Percentiles rank a stretch among this genome's conserved stretches.
Conservation (phyloP, 2,797 vertebrate species). For the Steatocranus sp. region DNA sequence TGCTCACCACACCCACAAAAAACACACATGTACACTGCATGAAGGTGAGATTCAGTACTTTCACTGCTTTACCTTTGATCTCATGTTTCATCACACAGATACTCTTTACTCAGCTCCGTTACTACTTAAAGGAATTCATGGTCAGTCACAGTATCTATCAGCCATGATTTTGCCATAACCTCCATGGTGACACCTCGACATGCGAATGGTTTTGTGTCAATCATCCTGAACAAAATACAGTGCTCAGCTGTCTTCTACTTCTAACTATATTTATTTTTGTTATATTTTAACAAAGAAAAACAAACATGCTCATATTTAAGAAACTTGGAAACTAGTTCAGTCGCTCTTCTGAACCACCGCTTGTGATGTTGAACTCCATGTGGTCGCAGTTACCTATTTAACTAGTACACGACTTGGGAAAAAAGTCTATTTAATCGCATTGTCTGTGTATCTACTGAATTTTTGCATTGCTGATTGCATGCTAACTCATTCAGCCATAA, state of each 20-base stretch:
- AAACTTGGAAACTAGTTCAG: not conserved
- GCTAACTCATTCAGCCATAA: not conserved
- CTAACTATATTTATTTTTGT: not conserved
- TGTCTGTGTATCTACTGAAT: not conserved
- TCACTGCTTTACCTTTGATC: conserved; percentile 45
- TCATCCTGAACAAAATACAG: not conserved
- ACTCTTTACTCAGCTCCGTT: conserved; percentile 20
- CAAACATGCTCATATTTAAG: not conserved
- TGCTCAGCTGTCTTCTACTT: not conserved
- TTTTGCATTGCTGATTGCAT: not conserved
- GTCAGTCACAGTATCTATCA: conserved; percentile 30
- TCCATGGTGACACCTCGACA: conserved; percentile 13
- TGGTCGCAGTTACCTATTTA: not conserved
- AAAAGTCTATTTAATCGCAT: not conserved
- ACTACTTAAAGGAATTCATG: conserved; percentile 31
- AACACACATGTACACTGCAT: not conserved
- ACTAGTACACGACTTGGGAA: not conserved
- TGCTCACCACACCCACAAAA: conserved; percentile 6
- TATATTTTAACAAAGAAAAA: not conserved
- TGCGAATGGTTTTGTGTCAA: conserved; percentile 38
- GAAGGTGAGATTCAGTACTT: conserved; percentile 26
- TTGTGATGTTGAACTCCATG: not conserved
- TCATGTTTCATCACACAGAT: conserved; percentile 11
- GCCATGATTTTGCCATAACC: conserved; percentile 30
- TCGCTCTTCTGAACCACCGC: not conserved